Base-by-base conservation (phyloP, 1,140 invertebrate species). In the Drosophila lacteicornis region DNA sequence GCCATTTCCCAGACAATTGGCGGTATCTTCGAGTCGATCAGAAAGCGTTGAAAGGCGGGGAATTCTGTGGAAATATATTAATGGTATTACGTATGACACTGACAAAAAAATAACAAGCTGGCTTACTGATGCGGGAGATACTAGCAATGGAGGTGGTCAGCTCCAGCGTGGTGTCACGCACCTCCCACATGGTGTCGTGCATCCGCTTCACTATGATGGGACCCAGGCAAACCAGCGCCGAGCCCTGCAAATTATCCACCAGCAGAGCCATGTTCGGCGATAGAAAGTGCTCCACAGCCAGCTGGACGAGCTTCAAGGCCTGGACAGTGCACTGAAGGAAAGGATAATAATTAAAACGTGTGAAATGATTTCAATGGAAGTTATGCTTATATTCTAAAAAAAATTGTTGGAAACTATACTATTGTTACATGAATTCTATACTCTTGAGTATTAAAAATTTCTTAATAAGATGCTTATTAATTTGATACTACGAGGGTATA, bases 111-210 rank as follows among this genome's bases (percentile, higher is more conserved):
- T 94, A 25, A 15, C 5, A 33, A 7, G 67, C 60, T 94, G 3
- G 71, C 67, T 94, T 94, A 97, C 96, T 96, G 17, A 94, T 92
- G 92, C 95, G 94, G 1, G 96, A 95, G 56, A 97, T 95, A 33
- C 93, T 93, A 2, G 95, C 94, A 73, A 96, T 95, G 1, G 95
- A 95, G 27, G 94, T 94, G 15, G 97, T 86, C 33, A 96, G 92
- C 92, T 97, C 96, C 5, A 97, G 86, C 0, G 95, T 95, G 4
- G 95, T 96, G 75, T 97, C 96, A 47, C 96, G 93, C 9, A 97
- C 94, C 91, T 97, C 96, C 96, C 96, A 97, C 42, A 95, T 93
- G 11, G 94, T 85, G 83, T 97, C 96, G 49, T 96, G 95, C 81
- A 96, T 93, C 81, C 96, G 95, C 88, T 94, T 94, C 7, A 94